Evolutionary conservation across 2,797 vertebrate genomes (phyloP), one percentile per base, ranked within the genome.

Genomic region (Pangasius djambal): DNA sequence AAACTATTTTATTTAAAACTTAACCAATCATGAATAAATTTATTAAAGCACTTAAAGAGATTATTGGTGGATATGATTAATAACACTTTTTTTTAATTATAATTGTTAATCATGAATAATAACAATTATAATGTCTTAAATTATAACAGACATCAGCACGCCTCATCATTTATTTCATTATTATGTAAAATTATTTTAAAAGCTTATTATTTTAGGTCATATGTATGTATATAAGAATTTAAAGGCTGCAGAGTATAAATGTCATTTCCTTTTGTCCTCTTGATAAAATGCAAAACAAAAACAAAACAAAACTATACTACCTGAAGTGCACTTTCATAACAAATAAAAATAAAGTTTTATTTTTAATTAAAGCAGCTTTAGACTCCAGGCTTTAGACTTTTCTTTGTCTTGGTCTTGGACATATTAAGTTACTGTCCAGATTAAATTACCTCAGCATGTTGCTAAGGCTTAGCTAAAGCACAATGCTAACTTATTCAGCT

Each of bases 381-480:
- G 0, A 18, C 37, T 83, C 13, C 2, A 22, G 78, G 13, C 52
- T 44, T 57, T 8, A 65, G 37, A 48, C 59, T 18, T 67, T 67
- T 83, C 82, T 83, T 83, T 83, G 82, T 83, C 61, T 65, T 61
- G 82, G 25, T 48, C 15, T 31, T 48, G 15, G 61, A 65, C 13
- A 83, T 65, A 83, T 83, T 83, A n/a, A 65, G 15, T 83, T 83
- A 48, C 82, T 63, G 13, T 0, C 6, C 37, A 48, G 82, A 83
- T 83, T 50, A 48, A 65, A 83, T 83, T 83, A 67, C 82, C 82
- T 83, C 82, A 83, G 82, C 59, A 67, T 65, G 82, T 65, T 16
- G 79, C 79, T 25, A 61, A 82, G 5, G 40, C 7, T 83, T 3
- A 63, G 59, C 81, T 18, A 37, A 63, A 65, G 25, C 25, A 65